Evolutionary conservation across 1,140 invertebrate genomes (phyloP).

Genomic region (Sweltsa coloradensis): DNA sequence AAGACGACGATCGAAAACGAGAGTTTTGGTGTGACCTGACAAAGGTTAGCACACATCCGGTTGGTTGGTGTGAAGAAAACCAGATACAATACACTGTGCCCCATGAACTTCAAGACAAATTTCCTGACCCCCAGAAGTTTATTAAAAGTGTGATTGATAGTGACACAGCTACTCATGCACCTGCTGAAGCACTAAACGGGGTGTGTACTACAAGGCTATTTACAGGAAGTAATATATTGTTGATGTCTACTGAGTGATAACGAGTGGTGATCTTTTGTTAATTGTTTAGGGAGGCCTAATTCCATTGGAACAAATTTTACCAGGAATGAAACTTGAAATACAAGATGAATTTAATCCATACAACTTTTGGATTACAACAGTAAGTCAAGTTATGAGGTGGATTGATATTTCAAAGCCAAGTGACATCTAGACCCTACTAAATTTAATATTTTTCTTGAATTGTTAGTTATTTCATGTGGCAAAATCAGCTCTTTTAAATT

Average conservation of each 20-base stretch:
- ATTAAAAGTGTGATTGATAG: slow-evolving; percentile 34
- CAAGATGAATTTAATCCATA: slow-evolving; percentile 49
- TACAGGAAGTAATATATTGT: not conserved
- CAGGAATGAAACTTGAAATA: slow-evolving; percentile 60
- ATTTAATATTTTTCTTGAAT: slow-evolving; percentile 9
- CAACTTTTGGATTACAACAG: slow-evolving; percentile 56
- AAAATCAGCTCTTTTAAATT: too few species aligned
- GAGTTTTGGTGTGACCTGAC: slow-evolving; percentile 63
- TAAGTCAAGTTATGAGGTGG: slow-evolving; percentile 33
- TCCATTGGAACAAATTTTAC: slow-evolving; percentile 55
- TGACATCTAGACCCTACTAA: not conserved
- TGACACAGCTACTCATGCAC: slow-evolving; percentile 36
- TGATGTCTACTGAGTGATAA: not conserved
- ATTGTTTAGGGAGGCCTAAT: slow-evolving; percentile 41
- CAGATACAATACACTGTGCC: slow-evolving; percentile 48
- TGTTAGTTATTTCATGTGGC: slow-evolving; percentile 9
- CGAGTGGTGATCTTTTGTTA: slow-evolving; percentile 6
- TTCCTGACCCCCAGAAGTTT: slow-evolving; percentile 35
- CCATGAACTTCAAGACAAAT: slow-evolving; percentile 34
- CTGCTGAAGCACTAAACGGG: slow-evolving; percentile 37
- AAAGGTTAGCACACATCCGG: slow-evolving; percentile 47
- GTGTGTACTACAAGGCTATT: slow-evolving; percentile 20
- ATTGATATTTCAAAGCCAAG: not conserved
- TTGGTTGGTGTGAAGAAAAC: slow-evolving; percentile 55
- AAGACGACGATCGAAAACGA: slow-evolving; percentile 36